Evolutionary conservation across 2,888 invertebrate genomes (phyloP), one percentile per base, ranked within the genome.

Genomic region (Ceratothoa steindachneri): DNA sequence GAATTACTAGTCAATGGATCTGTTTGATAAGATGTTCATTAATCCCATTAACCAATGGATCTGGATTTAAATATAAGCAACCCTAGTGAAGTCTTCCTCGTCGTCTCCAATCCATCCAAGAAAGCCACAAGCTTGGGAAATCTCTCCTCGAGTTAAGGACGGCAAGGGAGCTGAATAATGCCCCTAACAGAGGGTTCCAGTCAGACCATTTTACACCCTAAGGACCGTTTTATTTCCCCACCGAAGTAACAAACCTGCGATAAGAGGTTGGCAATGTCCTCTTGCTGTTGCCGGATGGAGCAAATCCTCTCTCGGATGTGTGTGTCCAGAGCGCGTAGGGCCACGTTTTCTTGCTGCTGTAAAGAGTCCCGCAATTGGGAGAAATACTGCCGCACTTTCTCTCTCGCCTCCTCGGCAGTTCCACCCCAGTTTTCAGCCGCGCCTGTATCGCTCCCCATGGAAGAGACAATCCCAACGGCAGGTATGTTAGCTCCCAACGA

Each of bases 291-390:
- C 76, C 86, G 82, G 24, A 88, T 81, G 74, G 86, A 85, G 79
- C 86, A 86, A 41, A 88, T 82, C 80, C 87, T 84, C 76, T 87
- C 87, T 52, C 86, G 82, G 5, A 87, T 85, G 80, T 88, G 87
- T 1, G 87, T 86, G 78, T 88, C 88, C 5, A 88, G 86, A n/a
- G 87, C 86, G 3, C 85, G 84, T 73, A 87, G 82, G 0, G 88
- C 88, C 1, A 86, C 86, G 15, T 85, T 84, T 81, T 88, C 87
- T 80, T 88, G 87, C 0, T 85, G 83, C 51, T 85, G 85, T 60
- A 88, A 82, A 28, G 85, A 84, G 71, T 86, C 85, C 67, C 87
- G 83, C 67, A 88, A 81, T 73, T 87, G 86, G 73, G 85, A 84
- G 81, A 88, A 88, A 80, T 88, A 87, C 67, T 85, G 83, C 70